Evolutionary conservation across 2,888 invertebrate species (phyloP).

Genomic region (Rhamnusium bicolor): DNA sequence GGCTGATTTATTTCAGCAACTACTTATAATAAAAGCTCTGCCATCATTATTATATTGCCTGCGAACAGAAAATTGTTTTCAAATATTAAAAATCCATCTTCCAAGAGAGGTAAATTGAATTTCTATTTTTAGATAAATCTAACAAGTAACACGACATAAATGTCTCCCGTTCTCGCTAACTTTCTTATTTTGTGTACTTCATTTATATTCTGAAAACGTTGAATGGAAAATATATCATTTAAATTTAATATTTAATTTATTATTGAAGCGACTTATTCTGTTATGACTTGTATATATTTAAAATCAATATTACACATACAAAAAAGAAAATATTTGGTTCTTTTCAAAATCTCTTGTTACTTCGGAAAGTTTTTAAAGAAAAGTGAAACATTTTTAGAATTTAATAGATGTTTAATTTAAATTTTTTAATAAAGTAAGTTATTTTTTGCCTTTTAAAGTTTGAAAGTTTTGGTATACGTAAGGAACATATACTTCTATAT

Average conservation of each 20-base stretch:
- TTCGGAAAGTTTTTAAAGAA: background rate
- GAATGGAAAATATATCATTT: background rate
- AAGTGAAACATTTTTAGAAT: background rate
- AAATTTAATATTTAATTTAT: constrained; percentile 7
- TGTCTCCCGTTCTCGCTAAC: constrained; percentile 18
- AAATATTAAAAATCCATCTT: constrained; percentile 27
- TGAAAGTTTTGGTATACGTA: background rate
- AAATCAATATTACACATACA: too few relatives aligned
- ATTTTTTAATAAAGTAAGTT: background rate
- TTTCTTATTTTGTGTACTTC: constrained; percentile 11
- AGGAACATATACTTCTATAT: background rate
- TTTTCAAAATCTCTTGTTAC: too few relatives aligned
- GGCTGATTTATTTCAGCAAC: too few relatives aligned
- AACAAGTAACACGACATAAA: constrained; percentile 24
- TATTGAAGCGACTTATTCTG: background rate
- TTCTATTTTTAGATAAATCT: constrained; percentile 29
- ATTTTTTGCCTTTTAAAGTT: background rate
- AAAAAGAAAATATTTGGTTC: too few relatives aligned
- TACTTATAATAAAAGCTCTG: too few relatives aligned
- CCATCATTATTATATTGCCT: background rate
- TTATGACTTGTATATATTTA: background rate
- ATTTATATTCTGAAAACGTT: constrained; percentile 20
- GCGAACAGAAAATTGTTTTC: constrained; percentile 2
- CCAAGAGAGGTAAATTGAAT: constrained; percentile 23
- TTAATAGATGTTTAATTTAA: background rate